Percentiles rank a stretch among this genome's conserved stretches.
Evolutionary conservation across 2,888 invertebrate genomes (phyloP).

Genomic region (Gandaritis pyraliata): DNA sequence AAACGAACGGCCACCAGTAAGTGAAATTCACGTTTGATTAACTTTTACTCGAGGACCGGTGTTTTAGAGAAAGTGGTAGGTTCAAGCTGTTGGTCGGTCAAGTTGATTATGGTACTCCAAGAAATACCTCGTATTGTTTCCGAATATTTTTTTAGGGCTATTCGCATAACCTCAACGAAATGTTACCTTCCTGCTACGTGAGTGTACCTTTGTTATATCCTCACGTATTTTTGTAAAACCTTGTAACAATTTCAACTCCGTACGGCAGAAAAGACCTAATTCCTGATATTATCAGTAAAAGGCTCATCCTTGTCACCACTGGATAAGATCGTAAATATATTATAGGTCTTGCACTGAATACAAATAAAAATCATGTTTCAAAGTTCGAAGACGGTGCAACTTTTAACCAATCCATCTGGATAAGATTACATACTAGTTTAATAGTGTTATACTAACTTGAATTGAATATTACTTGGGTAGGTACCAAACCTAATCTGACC

Average conservation of each 20-base stretch:
- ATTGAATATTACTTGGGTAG: too few species aligned
- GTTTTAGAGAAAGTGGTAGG: slow-evolving; percentile 54
- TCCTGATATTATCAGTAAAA: background rate
- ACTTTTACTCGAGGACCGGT: slow-evolving; percentile 68
- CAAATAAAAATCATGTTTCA: too few species aligned
- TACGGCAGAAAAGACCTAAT: background rate
- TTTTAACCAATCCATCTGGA: too few species aligned
- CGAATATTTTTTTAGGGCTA: slow-evolving; percentile 4
- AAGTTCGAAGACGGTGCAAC: too few species aligned
- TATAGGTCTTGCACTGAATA: too few species aligned
- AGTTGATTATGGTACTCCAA: background rate
- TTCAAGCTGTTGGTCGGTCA: too few species aligned
- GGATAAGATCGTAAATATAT: too few species aligned
- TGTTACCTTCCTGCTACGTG: background rate
- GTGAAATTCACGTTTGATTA: slow-evolving; percentile 82
- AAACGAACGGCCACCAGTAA: slow-evolving; percentile 77
- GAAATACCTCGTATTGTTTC: background rate
- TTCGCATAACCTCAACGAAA: background rate
- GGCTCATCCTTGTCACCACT: background rate
- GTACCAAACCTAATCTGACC: background rate
- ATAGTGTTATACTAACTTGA: too few species aligned
- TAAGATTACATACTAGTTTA: too few species aligned
- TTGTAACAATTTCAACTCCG: background rate
- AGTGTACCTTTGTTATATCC: background rate
- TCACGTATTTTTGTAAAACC: background rate